Base-by-base conservation (phyloP, 2,113 vertebrate species). In the Melanocharis versteri region DNA sequence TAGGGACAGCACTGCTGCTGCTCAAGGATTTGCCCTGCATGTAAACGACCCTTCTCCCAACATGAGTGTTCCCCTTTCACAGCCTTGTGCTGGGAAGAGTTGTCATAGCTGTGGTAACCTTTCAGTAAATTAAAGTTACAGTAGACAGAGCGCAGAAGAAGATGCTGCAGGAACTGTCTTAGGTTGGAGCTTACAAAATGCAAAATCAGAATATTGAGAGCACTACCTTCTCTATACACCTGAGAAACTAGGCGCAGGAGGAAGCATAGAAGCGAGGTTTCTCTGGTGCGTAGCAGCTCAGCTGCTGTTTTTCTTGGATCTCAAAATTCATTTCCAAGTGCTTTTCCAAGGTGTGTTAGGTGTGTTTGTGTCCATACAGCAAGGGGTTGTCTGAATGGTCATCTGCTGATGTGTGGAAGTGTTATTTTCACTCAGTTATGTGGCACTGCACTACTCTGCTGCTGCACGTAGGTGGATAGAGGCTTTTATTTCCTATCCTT, bases 381-480 rank as follows among this genome's bases (percentile, higher is more conserved):
- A 31, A 72, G 51, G 16, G 22, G 14, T 35, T 53, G 15, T 81
- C 64, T 48, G 56, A 75, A 27, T 27, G 17, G 31, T 27, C 50
- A 7, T 27, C 50, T 47, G 20, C 33, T 39, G 40, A 23, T 1
- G 0, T 22, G 26, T 27, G 21, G 20, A 83, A 82, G 45, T 40
- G 45, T n/a, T 53, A 21, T 54, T 83, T 83, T 53, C 30, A 40
- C 39, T 35, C 0, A 0, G 11, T 8, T 40, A 10, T 30, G 33
- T 66, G 26, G 9, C 30, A 35, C 9, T 18, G 30, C 45, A 6
- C 24, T 31, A 13, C 13, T 56, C 31, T 50, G 58, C 33, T 54
- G 37, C 19, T 45, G 51, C 21, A 35, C 0, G 0, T 19, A 7
- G 37, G 11, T 35, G 8, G 16, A 23, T 61, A 33, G 22, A 7